Conservation (phyloP, 2,797 vertebrate genomes). For the Naso thynnoides region DNA sequence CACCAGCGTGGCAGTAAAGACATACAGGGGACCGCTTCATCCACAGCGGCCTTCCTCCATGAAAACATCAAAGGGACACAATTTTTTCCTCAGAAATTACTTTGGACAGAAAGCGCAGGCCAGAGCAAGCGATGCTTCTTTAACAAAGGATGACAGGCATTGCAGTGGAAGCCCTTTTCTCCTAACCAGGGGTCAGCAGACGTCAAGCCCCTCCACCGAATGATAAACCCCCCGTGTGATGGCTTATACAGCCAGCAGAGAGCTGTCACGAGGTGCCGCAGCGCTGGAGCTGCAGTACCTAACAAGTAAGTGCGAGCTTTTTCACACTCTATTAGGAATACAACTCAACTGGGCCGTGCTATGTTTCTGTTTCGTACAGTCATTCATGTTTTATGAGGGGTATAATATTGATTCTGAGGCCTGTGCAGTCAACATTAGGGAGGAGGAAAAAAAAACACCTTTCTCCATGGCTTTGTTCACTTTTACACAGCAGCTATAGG, state of each 20-base stretch:
- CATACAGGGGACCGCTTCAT: neutral
- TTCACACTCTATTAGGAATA: slow-evolving; percentile 80
- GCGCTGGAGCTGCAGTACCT: slow-evolving; percentile 58
- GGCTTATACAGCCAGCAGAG: slow-evolving; percentile 40
- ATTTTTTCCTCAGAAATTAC: slow-evolving; percentile 21
- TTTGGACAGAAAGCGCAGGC: slow-evolving; percentile 47
- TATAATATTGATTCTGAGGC: slow-evolving; percentile 77
- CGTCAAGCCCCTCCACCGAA: slow-evolving; percentile 40
- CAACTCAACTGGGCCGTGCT: slow-evolving; percentile 74
- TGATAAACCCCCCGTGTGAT: slow-evolving; percentile 56
- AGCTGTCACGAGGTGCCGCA: slow-evolving; percentile 64
- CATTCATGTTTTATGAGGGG: slow-evolving; percentile 83
- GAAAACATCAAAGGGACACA: slow-evolving; percentile 46
- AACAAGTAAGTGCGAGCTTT: slow-evolving; percentile 64
- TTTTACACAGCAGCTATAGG: slow-evolving; percentile 27
- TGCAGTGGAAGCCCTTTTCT: slow-evolving; percentile 36
- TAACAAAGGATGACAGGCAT: slow-evolving; percentile 62
- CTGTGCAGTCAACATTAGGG: slow-evolving; percentile 54
- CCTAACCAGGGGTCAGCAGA: slow-evolving; percentile 56
- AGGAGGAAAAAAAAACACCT: neutral
- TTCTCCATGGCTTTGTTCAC: slow-evolving; percentile 31
- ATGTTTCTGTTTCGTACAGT: slow-evolving; percentile 73
- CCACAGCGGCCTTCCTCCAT: slow-evolving; percentile 12
- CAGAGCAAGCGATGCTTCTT: slow-evolving; percentile 42
- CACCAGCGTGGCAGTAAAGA: neutral